Evolutionary conservation across 1,140 invertebrate genomes (phyloP).

Genomic region (Campoletis sonorensis): DNA sequence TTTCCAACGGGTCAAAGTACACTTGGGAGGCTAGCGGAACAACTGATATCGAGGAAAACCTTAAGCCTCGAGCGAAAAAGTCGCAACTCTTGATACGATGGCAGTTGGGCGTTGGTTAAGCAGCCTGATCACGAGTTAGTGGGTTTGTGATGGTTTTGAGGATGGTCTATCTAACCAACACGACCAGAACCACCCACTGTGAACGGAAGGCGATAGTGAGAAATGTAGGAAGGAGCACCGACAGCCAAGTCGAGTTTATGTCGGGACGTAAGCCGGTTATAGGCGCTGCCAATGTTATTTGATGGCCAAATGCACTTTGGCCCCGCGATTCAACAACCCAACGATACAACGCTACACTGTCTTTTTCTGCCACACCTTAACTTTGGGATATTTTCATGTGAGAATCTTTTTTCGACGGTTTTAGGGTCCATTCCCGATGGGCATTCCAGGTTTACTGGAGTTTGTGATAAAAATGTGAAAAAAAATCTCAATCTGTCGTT

Average conservation of each 20-base stretch:
- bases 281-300: conserved; percentile 77
- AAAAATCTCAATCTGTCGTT: not conserved
- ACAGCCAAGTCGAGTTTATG: conserved; percentile 73
- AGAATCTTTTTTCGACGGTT: conserved; percentile 57
- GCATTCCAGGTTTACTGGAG: not conserved
- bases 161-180: conserved; percentile 50
- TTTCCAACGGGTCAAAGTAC: conserved; percentile 30
- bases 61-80: conserved; percentile 69
- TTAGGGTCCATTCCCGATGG: conserved; percentile 24
- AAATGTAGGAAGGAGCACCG: conserved; percentile 66
- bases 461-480: too few species aligned
- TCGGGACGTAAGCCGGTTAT: conserved; percentile 76
- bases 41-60: conserved; percentile 74
- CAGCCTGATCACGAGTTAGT: conserved; percentile 76
- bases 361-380: conserved; percentile 47
- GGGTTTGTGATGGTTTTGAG: conserved; percentile 54
- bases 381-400: conserved; percentile 61
- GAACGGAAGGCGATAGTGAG: conserved; percentile 57
- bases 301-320: conserved; percentile 77
- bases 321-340: conserved; percentile 35
- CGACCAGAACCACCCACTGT: conserved; percentile 52
- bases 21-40: conserved; percentile 69
- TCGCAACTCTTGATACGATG: conserved; percentile 74
- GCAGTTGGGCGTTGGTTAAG: conserved; percentile 69
- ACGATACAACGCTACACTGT: conserved; percentile 53